Evolutionary conservation across 2,797 vertebrate genomes (phyloP).

Genomic region (Darevskia mixta): DNA sequence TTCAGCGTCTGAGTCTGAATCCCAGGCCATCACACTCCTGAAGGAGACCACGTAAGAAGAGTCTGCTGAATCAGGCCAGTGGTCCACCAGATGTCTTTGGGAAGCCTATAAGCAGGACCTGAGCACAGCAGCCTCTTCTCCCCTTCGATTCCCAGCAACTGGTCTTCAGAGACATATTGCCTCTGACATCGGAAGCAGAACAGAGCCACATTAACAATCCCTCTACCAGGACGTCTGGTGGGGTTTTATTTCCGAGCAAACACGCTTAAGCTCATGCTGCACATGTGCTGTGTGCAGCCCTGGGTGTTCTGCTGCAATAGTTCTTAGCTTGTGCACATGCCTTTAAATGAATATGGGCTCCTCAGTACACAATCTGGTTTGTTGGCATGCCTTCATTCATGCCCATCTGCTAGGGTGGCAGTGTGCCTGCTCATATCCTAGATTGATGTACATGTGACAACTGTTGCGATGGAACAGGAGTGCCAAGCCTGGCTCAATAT

Average conservation of each 20-base stretch:
- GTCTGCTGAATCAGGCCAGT: too few species aligned
- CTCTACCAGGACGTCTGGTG: too few species aligned
- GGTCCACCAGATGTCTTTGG: too few species aligned
- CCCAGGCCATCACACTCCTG: too few species aligned
- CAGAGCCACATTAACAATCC: too few species aligned
- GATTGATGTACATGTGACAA: slow-evolving; percentile 39
- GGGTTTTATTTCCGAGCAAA: background rate
- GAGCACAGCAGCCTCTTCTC: too few species aligned
- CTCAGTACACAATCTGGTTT: slow-evolving; percentile 56
- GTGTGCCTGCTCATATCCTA: slow-evolving; percentile 62
- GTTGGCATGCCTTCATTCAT: slow-evolving; percentile 56
- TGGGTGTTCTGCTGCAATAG: slow-evolving; percentile 21
- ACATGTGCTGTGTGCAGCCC: background rate
- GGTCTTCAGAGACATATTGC: too few species aligned
- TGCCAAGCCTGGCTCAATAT: background rate
- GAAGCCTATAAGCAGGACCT: too few species aligned
- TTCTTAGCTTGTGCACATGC: background rate
- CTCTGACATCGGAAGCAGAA: too few species aligned
- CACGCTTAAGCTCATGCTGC: background rate
- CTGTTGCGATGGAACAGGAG: slow-evolving; percentile 49
- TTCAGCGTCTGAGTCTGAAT: too few species aligned
- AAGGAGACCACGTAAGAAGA: too few species aligned
- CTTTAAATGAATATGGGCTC: slow-evolving; percentile 31
- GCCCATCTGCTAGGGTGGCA: slow-evolving; percentile 72
- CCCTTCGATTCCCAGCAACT: too few species aligned